Evolutionary conservation across 2,113 vertebrate species (phyloP).

Genomic region (Apodemus speciosus): DNA sequence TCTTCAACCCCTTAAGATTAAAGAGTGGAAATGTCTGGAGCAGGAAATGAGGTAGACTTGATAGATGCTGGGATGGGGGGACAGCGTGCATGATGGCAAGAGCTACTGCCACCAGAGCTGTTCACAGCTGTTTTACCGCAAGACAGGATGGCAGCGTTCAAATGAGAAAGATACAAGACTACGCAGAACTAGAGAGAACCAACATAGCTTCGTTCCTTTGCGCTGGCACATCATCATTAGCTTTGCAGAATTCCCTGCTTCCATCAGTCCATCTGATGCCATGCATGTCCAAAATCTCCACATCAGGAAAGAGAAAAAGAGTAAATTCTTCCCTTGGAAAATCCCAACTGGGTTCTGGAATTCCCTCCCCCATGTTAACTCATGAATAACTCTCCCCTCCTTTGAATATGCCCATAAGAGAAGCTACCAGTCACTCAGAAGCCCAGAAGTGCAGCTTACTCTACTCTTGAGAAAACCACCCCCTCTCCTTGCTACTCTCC

Average conservation of each 20-base stretch:
- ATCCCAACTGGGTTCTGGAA: not conserved
- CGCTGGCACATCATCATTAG: not conserved
- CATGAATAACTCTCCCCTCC: not conserved
- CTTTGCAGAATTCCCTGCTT: not conserved
- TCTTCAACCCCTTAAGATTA: not conserved
- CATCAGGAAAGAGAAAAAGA: not conserved
- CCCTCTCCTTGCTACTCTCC: not conserved
- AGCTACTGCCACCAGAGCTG: not conserved
- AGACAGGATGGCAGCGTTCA: not conserved
- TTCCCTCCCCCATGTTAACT: not conserved
- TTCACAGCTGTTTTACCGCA: not conserved
- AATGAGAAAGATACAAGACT: not conserved
- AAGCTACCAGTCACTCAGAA: not conserved
- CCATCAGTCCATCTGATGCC: not conserved
- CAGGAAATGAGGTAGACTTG: not conserved
- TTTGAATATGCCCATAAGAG: fast-evolving
- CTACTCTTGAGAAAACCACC: not conserved
- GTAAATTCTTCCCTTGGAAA: not conserved
- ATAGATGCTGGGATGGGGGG: not conserved
- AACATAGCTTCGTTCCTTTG: not conserved
- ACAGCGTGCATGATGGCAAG: not conserved
- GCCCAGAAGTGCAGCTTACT: no score
- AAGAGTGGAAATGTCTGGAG: not conserved
- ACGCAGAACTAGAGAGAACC: not conserved
- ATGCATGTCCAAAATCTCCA: not conserved